A percentile compares a stretch with the other conserved stretches of the same genome.
Conservation (phyloP, 2,888 invertebrate genomes). For the Mystacides longicornis region DNA sequence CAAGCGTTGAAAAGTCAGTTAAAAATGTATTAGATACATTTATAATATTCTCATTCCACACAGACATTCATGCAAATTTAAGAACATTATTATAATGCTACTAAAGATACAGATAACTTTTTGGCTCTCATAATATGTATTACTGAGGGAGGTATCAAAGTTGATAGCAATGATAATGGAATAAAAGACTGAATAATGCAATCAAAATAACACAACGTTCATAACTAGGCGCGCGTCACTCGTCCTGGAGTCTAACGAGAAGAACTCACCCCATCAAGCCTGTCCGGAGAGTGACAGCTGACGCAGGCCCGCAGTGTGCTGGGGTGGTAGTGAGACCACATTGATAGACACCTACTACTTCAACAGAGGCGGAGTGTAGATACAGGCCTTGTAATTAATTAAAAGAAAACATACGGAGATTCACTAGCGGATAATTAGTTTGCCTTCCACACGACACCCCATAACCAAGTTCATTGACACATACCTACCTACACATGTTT, state of each 20-base stretch:
- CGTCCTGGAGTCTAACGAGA: not conserved
- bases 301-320: slow-evolving; percentile 13
- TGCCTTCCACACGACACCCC: too few species aligned
- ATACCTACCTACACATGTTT: too few species aligned
- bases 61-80: too few species aligned
- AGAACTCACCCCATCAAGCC: slow-evolving; percentile 17
- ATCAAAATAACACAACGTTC: slow-evolving; percentile 2
- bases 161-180: too few species aligned
- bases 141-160: too few species aligned
- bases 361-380: not conserved
- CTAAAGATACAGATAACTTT: too few species aligned
- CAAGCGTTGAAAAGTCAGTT: too few species aligned
- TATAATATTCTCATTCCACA: too few species aligned
- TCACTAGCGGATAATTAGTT: not conserved
- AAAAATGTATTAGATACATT: too few species aligned
- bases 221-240: slow-evolving; percentile 7
- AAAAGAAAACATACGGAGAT: not conserved
- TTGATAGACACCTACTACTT: not conserved
- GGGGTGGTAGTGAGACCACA: not conserved
- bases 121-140: too few species aligned
- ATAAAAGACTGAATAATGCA: slow-evolving; percentile 23
- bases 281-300: slow-evolving; percentile 25
- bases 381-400: not conserved
- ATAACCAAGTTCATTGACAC: too few species aligned
- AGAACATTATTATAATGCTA: too few species aligned